Base-by-base conservation (phyloP, 92 coral and sea anemone genomes). In the Desmophyllum pertusum region DNA sequence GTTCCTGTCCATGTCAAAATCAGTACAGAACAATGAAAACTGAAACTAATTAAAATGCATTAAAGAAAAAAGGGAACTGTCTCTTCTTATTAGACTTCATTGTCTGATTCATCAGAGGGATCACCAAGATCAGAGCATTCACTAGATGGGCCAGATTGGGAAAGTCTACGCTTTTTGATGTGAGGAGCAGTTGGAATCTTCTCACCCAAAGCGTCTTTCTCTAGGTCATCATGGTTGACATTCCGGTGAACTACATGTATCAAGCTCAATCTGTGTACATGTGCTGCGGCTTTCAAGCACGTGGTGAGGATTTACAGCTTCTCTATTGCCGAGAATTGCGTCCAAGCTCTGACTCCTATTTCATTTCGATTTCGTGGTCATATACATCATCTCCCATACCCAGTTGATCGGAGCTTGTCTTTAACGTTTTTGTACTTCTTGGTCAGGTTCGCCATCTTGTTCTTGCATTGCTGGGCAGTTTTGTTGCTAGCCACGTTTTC, bases 341-440 rank as follows among this genome's bases (percentile, higher is more conserved):
- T 84, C 89, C 79, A 85, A 85, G 64, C 45, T 85, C 84, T 30
- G 14, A 25, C 61, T 38, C 88, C 30, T 63, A 38, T 48, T 84
- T 70, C 27, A 80, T 78, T 81, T 78, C 85, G 74, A 57, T 63
- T 71, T 85, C 89, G 63, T 10, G 75, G 43, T 85, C 48, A 27
- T 50, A 84, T 57, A n/a, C 84, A 85, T 52, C 85, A 85, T 21
- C 72, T 86, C 43, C 85, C 89, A 40, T 79, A 86, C 25, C 85
- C 81, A 8, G 76, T 86, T 1, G 84, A 50, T 41, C 70, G 62
- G 13, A 86, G 85, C 48, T 86, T 79, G 41, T 86, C 80, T 72
- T 86, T 86, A 1, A 68, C 85, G 68, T 64, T 62, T 85, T 86
- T 86, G 81, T 86, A 86, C 21, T 86, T 86, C 67, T 79, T 77